Evolutionary conservation across 2,797 vertebrate genomes (phyloP).

Genomic region (Loriculus beryllinus): DNA sequence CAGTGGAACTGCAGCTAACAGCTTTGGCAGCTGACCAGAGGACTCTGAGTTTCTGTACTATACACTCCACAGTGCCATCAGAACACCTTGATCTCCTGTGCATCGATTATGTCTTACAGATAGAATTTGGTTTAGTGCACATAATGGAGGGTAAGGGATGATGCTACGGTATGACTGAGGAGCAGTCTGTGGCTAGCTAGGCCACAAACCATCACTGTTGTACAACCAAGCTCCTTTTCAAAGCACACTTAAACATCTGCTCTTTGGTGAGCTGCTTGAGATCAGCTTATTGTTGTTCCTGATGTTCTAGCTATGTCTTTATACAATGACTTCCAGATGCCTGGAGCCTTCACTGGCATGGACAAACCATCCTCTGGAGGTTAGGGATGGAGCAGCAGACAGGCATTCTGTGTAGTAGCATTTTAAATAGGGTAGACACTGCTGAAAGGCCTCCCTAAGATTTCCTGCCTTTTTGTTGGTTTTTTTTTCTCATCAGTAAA

Average conservation of each 20-base stretch:
- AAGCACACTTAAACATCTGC: neutral
- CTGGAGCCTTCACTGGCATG: neutral
- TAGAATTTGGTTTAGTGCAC: neutral
- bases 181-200: neutral
- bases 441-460: neutral
- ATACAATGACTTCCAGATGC: neutral
- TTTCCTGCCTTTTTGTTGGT: rapidly evolving
- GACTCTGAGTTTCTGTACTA: neutral
- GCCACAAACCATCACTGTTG: neutral
- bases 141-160: neutral
- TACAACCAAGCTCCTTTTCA: neutral
- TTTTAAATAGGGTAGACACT: neutral
- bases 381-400: neutral
- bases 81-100: neutral
- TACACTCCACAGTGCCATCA: neutral
- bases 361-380: neutral
- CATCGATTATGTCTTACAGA: rapidly evolving
- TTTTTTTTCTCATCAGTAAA: neutral
- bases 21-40: neutral
- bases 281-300: neutral
- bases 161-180: rapidly evolving
- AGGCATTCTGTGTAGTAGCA: neutral
- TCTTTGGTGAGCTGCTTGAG: neutral
- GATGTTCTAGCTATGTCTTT: neutral
- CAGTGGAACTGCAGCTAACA: neutral